Percentiles rank a stretch among this genome's conserved stretches.
phyloP scores from a whole-genome alignment of 2,797 vertebrate species.

The Stomatorhinus walkeri region DNA sequence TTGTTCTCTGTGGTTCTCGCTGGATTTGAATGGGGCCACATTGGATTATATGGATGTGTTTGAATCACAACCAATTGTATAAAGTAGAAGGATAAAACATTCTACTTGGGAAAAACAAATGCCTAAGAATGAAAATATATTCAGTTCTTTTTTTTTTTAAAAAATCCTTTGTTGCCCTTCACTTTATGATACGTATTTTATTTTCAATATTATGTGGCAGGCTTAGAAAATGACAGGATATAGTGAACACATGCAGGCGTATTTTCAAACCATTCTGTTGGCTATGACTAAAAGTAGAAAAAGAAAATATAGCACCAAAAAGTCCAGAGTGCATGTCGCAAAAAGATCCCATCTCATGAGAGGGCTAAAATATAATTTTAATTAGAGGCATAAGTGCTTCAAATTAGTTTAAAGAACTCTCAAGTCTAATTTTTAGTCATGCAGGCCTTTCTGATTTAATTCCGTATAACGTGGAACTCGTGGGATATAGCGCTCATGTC shows the following conservation, averaged over 20 bases:
- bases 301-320: neutral
- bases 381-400: slow-evolving; percentile 4
- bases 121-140: neutral
- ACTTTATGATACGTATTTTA: neutral
- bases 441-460: slow-evolving; percentile 13
- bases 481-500: slow-evolving; percentile 4
- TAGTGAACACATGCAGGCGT: neutral
- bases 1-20: neutral
- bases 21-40: neutral
- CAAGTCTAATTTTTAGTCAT: neutral
- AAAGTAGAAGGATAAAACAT: neutral
- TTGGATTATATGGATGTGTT: neutral
- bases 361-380: slow-evolving; percentile 3
- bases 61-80: neutral
- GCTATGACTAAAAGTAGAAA: neutral
- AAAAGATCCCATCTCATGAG: neutral
- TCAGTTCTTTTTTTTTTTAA: neutral
- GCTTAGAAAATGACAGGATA: neutral
- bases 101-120: neutral
- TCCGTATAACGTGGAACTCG: neutral
- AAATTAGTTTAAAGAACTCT: slow-evolving; percentile 19
- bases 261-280: neutral
- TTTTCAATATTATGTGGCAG: neutral
- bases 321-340: neutral
- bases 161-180: neutral